Evolutionary conservation across 2,888 invertebrate genomes (phyloP).

Genomic region (Ormyrus labotus): DNA sequence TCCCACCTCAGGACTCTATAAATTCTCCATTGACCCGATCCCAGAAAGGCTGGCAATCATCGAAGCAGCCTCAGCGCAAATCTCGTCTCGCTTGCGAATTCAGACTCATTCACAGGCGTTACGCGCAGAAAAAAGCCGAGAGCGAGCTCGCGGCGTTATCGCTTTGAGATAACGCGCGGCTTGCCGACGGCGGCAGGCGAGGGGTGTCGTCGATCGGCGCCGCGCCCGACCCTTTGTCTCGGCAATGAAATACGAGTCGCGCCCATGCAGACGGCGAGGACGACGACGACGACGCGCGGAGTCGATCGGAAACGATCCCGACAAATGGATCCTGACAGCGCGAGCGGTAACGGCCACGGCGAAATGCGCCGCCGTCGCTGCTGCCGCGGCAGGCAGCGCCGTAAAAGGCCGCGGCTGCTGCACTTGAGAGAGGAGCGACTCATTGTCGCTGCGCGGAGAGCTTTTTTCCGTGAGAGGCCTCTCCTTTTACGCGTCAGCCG

Average conservation of each 20-base stretch:
- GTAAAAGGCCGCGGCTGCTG: conserved; percentile 14
- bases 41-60: too few relatives aligned
- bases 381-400: not conserved
- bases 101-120: conserved; percentile 2
- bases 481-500: too few relatives aligned
- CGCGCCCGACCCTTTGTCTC: conserved; percentile 62
- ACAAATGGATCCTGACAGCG: conserved; percentile 36
- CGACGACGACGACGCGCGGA: not conserved
- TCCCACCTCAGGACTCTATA: too few relatives aligned
- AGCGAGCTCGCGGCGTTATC: conserved; percentile 15
- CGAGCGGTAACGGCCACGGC: not conserved
- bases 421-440: not conserved
- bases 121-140: conserved; percentile 9
- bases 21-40: too few relatives aligned
- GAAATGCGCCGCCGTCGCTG: too few relatives aligned
- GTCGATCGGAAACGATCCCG: conserved; percentile 59
- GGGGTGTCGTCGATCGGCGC: conserved; percentile 41
- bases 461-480: not conserved
- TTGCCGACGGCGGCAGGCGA: not conserved
- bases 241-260: conserved; percentile 59
- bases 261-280: conserved; percentile 54
- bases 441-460: not conserved
- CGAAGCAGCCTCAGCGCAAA: conserved; percentile 27
- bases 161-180: conserved; percentile 21
- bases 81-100: conserved; percentile 39